Percentiles rank a stretch among this genome's conserved stretches.
These are phyloP conservation scores for Radopholus similis DNA, from an alignment of 1,140 invertebrate species.

Conservation along the genomic window DNA sequence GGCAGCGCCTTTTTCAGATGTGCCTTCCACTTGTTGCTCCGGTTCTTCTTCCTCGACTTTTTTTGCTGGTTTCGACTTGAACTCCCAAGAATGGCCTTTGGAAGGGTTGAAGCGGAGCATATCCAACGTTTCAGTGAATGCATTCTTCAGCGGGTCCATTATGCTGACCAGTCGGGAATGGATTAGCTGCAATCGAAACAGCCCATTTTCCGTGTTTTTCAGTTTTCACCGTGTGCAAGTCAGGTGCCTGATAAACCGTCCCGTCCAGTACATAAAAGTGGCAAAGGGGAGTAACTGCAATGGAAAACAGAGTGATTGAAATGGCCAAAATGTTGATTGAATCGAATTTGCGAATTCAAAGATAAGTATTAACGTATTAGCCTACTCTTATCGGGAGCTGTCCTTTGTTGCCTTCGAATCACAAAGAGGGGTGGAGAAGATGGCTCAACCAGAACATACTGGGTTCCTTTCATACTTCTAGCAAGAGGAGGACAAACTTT, in stretches of 20 bases:
- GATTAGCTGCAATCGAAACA: slow-evolving; percentile 61
- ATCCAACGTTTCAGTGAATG: slow-evolving; percentile 23
- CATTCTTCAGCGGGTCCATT: slow-evolving; percentile 43
- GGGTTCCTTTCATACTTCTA: slow-evolving; percentile 89
- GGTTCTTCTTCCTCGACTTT: neutral
- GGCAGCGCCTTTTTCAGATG: neutral
- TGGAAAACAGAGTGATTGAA: too few species aligned
- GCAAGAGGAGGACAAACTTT: slow-evolving; percentile 25
- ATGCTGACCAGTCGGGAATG: slow-evolving; percentile 82
- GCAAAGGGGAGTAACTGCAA: slow-evolving; percentile 73
- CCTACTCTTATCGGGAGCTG: slow-evolving; percentile 17
- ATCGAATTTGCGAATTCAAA: too few species aligned
- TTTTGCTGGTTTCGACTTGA: slow-evolving; percentile 17
- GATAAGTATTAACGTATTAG: too few species aligned
- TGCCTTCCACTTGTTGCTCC: slow-evolving; percentile 11
- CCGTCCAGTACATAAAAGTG: slow-evolving; percentile 98
- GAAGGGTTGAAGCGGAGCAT: slow-evolving; percentile 17
- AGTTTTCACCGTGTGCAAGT: slow-evolving; percentile 75
- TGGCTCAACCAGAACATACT: slow-evolving; percentile 88
- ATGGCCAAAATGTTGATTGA: slow-evolving; percentile 8
- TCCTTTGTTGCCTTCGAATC: slow-evolving; percentile 76
- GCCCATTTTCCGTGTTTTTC: too few species aligned
- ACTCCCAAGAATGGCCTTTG: slow-evolving; percentile 31
- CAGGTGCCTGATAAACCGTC: slow-evolving; percentile 91
- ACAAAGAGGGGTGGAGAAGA: slow-evolving; percentile 90